Evolutionary conservation across 2,113 vertebrate species (phyloP).

Genomic region (Python bivittatus): DNA sequence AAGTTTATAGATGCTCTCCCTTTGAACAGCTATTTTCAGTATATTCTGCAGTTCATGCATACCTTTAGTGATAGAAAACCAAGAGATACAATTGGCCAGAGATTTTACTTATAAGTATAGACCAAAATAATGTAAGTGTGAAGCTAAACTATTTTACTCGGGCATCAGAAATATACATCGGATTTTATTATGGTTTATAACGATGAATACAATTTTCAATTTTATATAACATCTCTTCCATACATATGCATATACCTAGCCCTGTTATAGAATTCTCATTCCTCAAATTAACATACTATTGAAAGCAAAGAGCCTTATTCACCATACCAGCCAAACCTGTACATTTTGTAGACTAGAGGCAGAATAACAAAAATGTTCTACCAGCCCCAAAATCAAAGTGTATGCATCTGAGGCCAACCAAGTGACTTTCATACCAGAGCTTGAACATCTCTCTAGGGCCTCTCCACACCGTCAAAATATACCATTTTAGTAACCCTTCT

Average conservation of each 20-base stretch:
- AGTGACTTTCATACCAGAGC: background rate
- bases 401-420: background rate
- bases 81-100: background rate
- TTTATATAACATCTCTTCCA: background rate
- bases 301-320: background rate
- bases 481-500: background rate
- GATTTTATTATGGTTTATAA: conserved; percentile 20
- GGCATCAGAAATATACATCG: background rate
- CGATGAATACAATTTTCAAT: background rate
- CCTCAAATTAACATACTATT: background rate
- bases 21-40: conserved; percentile 39
- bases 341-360: background rate
- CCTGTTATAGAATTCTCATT: background rate
- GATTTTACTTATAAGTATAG: conserved; percentile 24
- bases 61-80: background rate
- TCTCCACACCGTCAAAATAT: background rate
- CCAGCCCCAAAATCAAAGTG: background rate
- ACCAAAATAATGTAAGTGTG: background rate
- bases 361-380: background rate
- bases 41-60: background rate
- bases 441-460: background rate
- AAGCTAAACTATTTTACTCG: background rate
- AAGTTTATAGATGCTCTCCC: conserved; percentile 45
- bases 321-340: background rate
- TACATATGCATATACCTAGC: background rate